Evolutionary conservation across 1,140 invertebrate genomes (phyloP).

Genomic region (Piezodorus guildinii): DNA sequence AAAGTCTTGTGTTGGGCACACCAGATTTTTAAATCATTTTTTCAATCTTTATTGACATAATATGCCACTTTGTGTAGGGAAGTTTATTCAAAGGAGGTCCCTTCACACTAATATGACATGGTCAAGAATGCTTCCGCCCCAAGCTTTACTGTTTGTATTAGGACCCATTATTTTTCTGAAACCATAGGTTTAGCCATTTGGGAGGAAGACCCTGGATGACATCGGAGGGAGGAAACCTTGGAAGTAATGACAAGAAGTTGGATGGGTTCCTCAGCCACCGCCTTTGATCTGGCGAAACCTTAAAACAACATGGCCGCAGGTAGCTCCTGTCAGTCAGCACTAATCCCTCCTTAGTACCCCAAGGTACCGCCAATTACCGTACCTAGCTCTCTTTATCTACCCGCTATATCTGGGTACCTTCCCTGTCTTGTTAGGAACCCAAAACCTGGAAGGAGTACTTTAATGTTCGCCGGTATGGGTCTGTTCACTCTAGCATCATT

Average conservation of each 20-base stretch:
- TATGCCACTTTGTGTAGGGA: too few species aligned
- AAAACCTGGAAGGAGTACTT: too few species aligned
- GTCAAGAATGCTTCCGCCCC: too few species aligned
- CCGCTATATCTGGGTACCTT: not conserved
- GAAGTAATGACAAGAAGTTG: slow-evolving; percentile 2
- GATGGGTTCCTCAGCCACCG: not conserved
- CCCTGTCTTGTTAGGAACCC: too few species aligned
- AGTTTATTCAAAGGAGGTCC: too few species aligned
- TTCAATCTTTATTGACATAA: too few species aligned
- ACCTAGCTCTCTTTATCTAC: not conserved
- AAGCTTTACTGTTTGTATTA: not conserved
- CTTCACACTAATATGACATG: too few species aligned
- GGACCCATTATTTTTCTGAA: not conserved
- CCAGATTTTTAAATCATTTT: too few species aligned
- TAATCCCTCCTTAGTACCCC: not conserved
- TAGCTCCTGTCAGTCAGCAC: not conserved
- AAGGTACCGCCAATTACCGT: not conserved
- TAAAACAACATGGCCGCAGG: slow-evolving; percentile 5
- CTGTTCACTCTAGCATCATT: too few species aligned
- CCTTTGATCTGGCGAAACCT: slow-evolving; percentile 7
- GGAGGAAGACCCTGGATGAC: not conserved
- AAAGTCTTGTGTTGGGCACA: too few species aligned
- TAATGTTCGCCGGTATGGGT: too few species aligned
- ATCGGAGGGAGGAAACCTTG: not conserved
- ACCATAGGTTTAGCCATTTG: not conserved